A percentile compares a stretch with the other conserved stretches of the same genome.
Conservation (phyloP, 1,140 invertebrate species). For the Drosophila willistoni region DNA sequence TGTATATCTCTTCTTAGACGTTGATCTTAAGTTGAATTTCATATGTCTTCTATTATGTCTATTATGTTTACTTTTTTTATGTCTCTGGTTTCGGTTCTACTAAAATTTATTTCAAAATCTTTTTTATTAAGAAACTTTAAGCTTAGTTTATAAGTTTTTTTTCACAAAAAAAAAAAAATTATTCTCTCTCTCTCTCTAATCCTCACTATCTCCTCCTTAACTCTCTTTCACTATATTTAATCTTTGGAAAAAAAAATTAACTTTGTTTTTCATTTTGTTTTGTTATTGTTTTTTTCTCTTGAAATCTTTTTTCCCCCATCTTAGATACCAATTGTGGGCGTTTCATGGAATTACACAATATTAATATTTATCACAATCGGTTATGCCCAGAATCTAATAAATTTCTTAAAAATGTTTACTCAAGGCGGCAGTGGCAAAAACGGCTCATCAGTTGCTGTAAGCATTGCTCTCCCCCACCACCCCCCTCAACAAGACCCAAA, state of each 20-base stretch:
- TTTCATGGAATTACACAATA: slow-evolving; percentile 85
- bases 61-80: slow-evolving; percentile 20
- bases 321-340: slow-evolving; percentile 85
- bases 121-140: slow-evolving; percentile 37
- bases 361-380: slow-evolving; percentile 86
- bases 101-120: slow-evolving; percentile 17
- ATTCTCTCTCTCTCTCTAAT: slow-evolving; percentile 23
- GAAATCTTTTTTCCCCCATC: slow-evolving; percentile 59
- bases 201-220: background rate
- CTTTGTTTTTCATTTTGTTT: slow-evolving; percentile 47
- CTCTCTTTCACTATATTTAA: slow-evolving; percentile 22
- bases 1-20: background rate
- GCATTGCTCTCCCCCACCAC: slow-evolving; percentile 73
- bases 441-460: slow-evolving; percentile 95
- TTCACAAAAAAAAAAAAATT: slow-evolving; percentile 2
- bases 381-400: slow-evolving; percentile 87
- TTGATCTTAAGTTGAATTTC: slow-evolving; percentile 4
- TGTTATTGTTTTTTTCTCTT: slow-evolving; percentile 59
- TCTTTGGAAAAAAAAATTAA: slow-evolving; percentile 30
- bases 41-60: slow-evolving; percentile 5
- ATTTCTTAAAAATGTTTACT: slow-evolving; percentile 87
- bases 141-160: slow-evolving; percentile 44
- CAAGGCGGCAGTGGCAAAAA: slow-evolving; percentile 98
- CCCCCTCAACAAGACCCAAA: slow-evolving; percentile 20
- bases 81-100: slow-evolving; percentile 40